Conservation (phyloP, 2,113 vertebrate genomes). For the Myiopsitta monachus region DNA sequence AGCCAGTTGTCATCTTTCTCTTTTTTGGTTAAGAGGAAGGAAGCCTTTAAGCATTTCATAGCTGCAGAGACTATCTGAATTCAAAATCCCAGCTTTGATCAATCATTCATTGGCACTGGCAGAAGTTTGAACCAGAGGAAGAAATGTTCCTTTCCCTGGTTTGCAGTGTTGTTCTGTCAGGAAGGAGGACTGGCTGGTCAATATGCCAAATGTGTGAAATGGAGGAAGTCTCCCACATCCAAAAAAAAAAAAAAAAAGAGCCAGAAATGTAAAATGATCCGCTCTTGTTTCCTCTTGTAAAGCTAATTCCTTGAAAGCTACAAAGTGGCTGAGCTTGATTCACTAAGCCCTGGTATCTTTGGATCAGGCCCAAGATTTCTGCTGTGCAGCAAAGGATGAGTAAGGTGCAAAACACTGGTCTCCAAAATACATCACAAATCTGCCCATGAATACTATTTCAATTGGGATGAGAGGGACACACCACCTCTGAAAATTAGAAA, state of each 20-base stretch:
- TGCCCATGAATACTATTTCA: neutral
- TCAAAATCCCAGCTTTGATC: neutral
- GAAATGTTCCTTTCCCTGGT: neutral
- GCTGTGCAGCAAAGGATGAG: neutral
- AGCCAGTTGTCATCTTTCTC: neutral
- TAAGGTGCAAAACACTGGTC: neutral
- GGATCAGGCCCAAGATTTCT: neutral
- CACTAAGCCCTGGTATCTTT: neutral
- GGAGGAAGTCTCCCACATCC: neutral
- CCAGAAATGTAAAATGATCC: neutral
- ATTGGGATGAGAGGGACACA: neutral
- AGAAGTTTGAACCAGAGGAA: neutral
- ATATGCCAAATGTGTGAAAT: neutral
- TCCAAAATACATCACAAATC: neutral
- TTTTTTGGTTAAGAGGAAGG: neutral
- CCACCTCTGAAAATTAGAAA: neutral
- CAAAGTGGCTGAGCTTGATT: neutral
- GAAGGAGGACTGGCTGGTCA: neutral
- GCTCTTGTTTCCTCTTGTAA: neutral
- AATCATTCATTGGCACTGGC: neutral
- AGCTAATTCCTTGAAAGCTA: constrained; percentile 6
- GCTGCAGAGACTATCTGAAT: neutral
- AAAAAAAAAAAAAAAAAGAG: neutral
- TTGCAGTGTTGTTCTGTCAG: neutral
- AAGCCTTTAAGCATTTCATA: neutral